These are phyloP conservation scores for Leucoptera coffeella DNA, from an alignment of 2,888 invertebrate species.

Conservation along the genomic window DNA sequence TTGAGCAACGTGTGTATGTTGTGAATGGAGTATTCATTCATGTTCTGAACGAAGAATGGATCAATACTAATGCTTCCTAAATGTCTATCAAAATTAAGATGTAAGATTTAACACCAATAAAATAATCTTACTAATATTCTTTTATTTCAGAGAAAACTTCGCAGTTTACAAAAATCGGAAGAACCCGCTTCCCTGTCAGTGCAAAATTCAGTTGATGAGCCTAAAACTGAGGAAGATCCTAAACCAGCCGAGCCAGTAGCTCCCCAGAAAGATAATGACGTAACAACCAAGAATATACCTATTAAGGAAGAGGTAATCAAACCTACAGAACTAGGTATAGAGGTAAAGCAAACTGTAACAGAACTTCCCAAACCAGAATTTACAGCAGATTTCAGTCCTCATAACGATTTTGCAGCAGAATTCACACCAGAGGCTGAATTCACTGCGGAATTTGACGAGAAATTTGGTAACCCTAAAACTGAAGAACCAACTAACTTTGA, in stretches of 20 bases:
- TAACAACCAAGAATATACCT: slow-evolving; percentile 8
- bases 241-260: neutral
- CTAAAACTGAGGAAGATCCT: slow-evolving; percentile 19
- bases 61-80: no score
- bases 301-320: neutral
- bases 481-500: slow-evolving; percentile 15
- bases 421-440: no score
- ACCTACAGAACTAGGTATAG: neutral
- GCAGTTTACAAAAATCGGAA: slow-evolving; percentile 54
- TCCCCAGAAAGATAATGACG: slow-evolving; percentile 5
- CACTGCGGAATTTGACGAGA: slow-evolving; percentile 29
- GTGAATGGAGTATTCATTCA: no score
- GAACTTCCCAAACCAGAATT: slow-evolving; percentile 16
- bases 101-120: no score
- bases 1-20: no score
- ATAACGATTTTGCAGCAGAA: no score
- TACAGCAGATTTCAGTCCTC: neutral
- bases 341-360: slow-evolving; percentile 2
- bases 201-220: slow-evolving; percentile 26
- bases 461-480: no score
- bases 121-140: no score
- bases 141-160: slow-evolving; percentile 57
- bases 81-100: no score
- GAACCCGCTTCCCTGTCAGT: slow-evolving; percentile 35
- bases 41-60: no score